Percentiles rank a stretch among this genome's conserved stretches.
Conservation (phyloP, 2,888 invertebrate genomes). For the Syrphus vitripennis region DNA sequence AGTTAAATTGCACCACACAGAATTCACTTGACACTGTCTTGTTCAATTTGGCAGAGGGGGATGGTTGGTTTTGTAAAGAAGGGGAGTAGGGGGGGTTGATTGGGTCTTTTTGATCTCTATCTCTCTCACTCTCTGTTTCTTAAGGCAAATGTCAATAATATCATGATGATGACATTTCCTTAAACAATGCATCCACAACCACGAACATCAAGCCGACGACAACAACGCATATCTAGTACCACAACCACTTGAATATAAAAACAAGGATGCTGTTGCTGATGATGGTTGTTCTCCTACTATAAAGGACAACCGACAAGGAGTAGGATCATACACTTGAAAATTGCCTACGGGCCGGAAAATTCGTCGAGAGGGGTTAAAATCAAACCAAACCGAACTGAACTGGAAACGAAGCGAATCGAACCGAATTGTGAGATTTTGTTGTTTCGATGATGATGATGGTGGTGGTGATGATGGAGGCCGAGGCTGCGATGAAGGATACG, state of each 20-base stretch:
- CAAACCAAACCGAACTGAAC: conserved; percentile 1
- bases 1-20: conserved; percentile 27
- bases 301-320: conserved; percentile 1
- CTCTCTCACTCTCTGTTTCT: not conserved
- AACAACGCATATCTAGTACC: not conserved
- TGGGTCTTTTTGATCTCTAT: not conserved
- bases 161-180: conserved; percentile 66
- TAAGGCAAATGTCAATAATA: conserved; percentile 64
- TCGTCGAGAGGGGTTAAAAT: conserved; percentile 25
- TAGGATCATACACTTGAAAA: conserved; percentile 73
- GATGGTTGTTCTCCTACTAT: conserved; percentile 16
- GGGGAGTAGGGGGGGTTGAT: not conserved
- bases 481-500: conserved; percentile 13
- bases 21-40: conserved; percentile 50
- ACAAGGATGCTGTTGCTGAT: conserved; percentile 62
- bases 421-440: conserved; percentile 23
- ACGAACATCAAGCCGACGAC: conserved; percentile 1
- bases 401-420: not conserved
- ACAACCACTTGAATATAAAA: conserved; percentile 32
- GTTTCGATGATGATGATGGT: conserved; percentile 26
- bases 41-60: not conserved
- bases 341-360: conserved; percentile 56
- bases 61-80: too few species aligned
- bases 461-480: not conserved
- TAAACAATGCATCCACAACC: conserved; percentile 33